Base-by-base conservation (phyloP, 2,888 invertebrate genomes). In the Cheilosia vulpina region DNA sequence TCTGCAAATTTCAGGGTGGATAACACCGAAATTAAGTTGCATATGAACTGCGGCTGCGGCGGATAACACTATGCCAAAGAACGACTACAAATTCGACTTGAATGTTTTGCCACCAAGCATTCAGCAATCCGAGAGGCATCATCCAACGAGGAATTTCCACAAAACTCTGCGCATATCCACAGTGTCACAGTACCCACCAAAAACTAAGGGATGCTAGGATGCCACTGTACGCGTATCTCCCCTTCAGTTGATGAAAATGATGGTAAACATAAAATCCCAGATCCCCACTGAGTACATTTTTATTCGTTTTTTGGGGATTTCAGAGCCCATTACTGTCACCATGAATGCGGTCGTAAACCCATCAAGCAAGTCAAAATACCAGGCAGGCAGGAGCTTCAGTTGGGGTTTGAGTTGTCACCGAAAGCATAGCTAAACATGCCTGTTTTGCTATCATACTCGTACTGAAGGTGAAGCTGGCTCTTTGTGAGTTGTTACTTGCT, bases 281-380 rank as follows among this genome's bases (percentile, higher is more conserved):
- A 21, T 0, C 11, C 4, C 21, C 13, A 50, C 13, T 21, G 21
- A 13, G 27, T 24, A 52, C 45, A n/a, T 24, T 15, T 24, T 21
- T 21, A 52, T 19, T 24, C 52, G 17, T 15, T 52, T 21, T 21
- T 21, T 24, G 21, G 50, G 19, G 50, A 19, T 21, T 65, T 52
- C 15, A 65, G 47, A 65, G 65, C 50, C 65, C 34, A 65, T 65
- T 38, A 50, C 50, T 65, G 65, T 65, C 65, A 38, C 52, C 47
- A 34, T 65, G 21, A 52, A 34, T 65, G 50, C 65, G 50, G 45
- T 65, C 65, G 50, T 65, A 65, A 65, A 65, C 65, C 65, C 65
- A 65, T 65, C 65, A 65, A 65, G 52, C 50, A 17, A 65, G 65
- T 65, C 34, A 21, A 50, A 65, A 34, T 65, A 65, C 47, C 65